These are phyloP conservation scores for Eulemur rubriventer DNA, from an alignment of 2,797 vertebrate species.

Conservation along the genomic window DNA sequence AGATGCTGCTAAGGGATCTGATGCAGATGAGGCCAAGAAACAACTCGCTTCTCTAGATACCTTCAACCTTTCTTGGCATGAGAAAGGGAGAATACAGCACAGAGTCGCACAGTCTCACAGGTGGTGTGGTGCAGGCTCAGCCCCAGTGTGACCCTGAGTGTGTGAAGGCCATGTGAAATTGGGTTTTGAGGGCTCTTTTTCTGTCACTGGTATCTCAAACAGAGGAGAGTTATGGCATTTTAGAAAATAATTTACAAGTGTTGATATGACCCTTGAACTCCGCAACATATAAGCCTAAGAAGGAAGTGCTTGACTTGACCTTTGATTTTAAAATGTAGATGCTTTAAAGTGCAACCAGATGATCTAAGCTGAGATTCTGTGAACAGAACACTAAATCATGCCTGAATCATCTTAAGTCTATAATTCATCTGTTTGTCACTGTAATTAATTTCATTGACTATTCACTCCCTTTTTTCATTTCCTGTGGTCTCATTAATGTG, in stretches of 20 bases:
- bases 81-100: not conserved
- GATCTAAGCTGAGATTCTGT: not conserved
- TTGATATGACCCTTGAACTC: slow-evolving; percentile 56
- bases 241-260: slow-evolving; percentile 47
- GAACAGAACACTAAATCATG: not conserved
- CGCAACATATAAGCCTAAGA: not conserved
- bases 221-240: not conserved
- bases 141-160: not conserved
- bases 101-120: not conserved
- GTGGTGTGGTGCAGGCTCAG: not conserved
- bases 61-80: not conserved
- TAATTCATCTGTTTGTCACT: slow-evolving; percentile 36
- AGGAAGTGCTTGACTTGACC: slow-evolving; percentile 39
- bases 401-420: not conserved
- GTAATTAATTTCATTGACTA: slow-evolving; percentile 34
- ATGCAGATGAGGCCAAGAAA: not conserved
- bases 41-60: not conserved
- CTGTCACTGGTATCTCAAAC: not conserved
- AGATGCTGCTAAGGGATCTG: not conserved
- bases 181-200: not conserved
- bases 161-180: not conserved
- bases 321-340: slow-evolving; percentile 53
- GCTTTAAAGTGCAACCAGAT: slow-evolving; percentile 38
- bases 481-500: slow-evolving; percentile 26
- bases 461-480: not conserved